phyloP scores from a whole-genome alignment of 2,797 vertebrate species.

The Gymnopithys bicolor region DNA sequence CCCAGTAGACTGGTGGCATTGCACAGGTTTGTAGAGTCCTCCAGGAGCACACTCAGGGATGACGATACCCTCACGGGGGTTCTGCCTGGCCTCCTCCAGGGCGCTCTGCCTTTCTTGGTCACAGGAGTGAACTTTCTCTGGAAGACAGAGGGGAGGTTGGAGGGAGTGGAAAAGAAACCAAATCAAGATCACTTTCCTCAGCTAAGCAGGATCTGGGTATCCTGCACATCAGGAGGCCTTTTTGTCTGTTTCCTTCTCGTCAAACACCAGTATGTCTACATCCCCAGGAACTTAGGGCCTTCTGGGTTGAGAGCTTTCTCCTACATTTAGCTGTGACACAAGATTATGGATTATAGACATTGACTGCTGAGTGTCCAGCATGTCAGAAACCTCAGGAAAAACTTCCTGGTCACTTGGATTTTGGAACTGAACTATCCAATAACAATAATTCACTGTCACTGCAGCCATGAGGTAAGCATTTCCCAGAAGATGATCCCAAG shows the following conservation, averaged over 20 bases:
- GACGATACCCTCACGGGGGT: conserved; percentile 89
- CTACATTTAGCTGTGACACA: background rate
- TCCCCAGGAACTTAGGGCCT: background rate
- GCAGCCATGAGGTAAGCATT: background rate
- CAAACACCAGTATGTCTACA: background rate
- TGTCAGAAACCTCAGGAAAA: background rate
- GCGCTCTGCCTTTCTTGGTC: conserved; percentile 96
- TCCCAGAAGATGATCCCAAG: background rate
- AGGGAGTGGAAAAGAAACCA: background rate
- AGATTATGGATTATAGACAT: background rate
- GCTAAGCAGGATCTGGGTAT: background rate
- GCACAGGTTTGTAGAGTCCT: conserved; percentile 93
- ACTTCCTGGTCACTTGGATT: background rate
- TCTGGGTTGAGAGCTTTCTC: background rate
- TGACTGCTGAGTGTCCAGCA: background rate
- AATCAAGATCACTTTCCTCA: background rate
- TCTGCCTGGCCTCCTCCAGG: conserved; percentile 90
- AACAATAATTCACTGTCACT: background rate
- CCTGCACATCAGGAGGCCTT: background rate
- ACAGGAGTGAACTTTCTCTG: conserved; percentile 96
- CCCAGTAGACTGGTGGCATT: conserved; percentile 97
- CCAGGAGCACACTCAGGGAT: conserved; percentile 92
- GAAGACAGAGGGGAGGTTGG: conserved; percentile 14
- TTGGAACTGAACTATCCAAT: background rate
- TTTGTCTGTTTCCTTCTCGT: background rate